Evolutionary conservation across 1,140 invertebrate genomes (phyloP).

Genomic region (Tyrophagus putrescentiae): DNA sequence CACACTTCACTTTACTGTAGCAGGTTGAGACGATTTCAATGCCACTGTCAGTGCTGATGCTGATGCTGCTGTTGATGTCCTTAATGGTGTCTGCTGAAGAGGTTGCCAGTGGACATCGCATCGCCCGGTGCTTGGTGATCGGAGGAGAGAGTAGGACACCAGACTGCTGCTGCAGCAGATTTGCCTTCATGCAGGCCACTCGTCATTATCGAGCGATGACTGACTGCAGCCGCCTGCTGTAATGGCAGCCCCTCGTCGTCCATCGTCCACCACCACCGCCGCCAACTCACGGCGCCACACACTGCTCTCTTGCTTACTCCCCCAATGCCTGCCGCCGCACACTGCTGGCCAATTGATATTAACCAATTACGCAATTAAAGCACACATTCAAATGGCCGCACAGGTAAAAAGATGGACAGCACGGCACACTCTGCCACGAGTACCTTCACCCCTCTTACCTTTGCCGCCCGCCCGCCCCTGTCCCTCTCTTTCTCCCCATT

Average conservation of each 20-base stretch:
- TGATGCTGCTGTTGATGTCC: constrained; percentile 1
- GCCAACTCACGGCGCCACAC: background rate
- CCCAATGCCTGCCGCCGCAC: too few species aligned
- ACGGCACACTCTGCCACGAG: too few species aligned
- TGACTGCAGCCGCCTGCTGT: background rate
- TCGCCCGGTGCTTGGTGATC: too few species aligned
- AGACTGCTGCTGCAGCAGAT: background rate
- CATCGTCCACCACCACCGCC: background rate
- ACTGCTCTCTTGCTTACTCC: too few species aligned
- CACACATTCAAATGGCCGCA: constrained; percentile 9
- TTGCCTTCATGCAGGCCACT: background rate
- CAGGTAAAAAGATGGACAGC: too few species aligned
- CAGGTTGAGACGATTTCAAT: too few species aligned
- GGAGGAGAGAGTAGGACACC: background rate
- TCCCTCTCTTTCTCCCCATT: too few species aligned
- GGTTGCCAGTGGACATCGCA: background rate
- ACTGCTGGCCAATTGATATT: constrained; percentile 10
- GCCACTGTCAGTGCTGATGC: background rate
- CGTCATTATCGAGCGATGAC: constrained; percentile 8
- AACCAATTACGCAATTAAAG: constrained; percentile 9
- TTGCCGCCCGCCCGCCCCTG: background rate
- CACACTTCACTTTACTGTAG: too few species aligned
- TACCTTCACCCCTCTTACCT: background rate
- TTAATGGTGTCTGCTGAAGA: constrained; percentile 9
- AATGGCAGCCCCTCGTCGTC: background rate